Base-by-base conservation (phyloP, 2,888 invertebrate genomes). In the Melieria picta region DNA sequence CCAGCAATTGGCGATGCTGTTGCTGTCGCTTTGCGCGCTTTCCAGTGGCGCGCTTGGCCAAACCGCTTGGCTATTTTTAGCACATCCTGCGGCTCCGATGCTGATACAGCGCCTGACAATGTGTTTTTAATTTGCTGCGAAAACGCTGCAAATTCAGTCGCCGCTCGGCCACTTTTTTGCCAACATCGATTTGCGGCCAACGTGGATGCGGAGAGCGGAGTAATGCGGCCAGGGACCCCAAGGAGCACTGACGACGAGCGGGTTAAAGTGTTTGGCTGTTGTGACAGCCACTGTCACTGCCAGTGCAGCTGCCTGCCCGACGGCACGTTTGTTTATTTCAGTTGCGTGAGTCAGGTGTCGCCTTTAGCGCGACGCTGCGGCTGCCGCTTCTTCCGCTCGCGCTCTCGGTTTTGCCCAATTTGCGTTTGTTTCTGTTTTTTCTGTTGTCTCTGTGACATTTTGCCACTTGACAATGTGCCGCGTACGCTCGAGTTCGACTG, bases 41-140 rank as follows among this genome's bases (percentile, higher is more conserved):
- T 13, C 56, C 50, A 50, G 16, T 63, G 62, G 9, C 62, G 67
- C 13, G 50, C 52, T 67, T 56, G 47, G 47, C 69, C 69, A 69
- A 69, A 63, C 61, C 57, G 62, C 63, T 62, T 55, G 16, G 16
- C 65, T 65, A 71, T 71, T 60, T 71, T 60, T 65, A 61, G 65
- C 47, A 69, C 56, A 69, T 71, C 60, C 50, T 65, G 57, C 61
- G 52, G 45, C 62, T 65, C 13, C 65, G 58, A 50, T 60, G 43
- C 13, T 57, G 57, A 63, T 71, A 55, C 58, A 60, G 74, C 73
- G 76, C 77, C 79, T 83, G 84, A 84, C 85, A 85, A 85, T 85
- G 81, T 85, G 85, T 85, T 85, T 85, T 85, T 85, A 85, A 85
- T 85, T 85, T 85, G 77, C 72, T 77, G 77, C 79, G 77, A 79